Evolutionary conservation across 2,888 invertebrate genomes (phyloP), one percentile per base, ranked within the genome.

Genomic region (Scelioninae gen. 1): DNA sequence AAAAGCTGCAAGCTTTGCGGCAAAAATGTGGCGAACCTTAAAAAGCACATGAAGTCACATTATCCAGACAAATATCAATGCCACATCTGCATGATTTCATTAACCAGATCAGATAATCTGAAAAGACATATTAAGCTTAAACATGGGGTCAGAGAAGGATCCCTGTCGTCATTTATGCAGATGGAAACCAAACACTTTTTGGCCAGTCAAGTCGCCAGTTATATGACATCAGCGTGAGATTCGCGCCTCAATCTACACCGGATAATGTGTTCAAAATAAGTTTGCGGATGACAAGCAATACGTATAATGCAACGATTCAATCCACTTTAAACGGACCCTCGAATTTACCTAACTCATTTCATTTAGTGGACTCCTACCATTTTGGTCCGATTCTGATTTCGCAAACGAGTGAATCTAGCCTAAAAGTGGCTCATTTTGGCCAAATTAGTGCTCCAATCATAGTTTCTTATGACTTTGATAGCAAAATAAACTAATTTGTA

Each of bases 71-170:
- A 92, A 85, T 91, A 92, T 88, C 92, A 91, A 84, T 93, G 93
- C 87, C 93, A 93, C 68, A 92, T 93, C 86, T 93, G 93, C 88
- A 91, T 92, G 88, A 92, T 93, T 89, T 92, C 93, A 84, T 92
- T 93, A 81, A 93, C 93, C 83, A 91, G 93, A 86, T 93, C 93
- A 84, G 93, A 93, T 88, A 93, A 93, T 90, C 89, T 93, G 74
- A 93, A 93, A 90, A 92, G 93, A 87, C 93, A 93, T 85, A 93
- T 93, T 86, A 93, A 93, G 85, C 90, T 92, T 83, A 93, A 93
- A 87, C 93, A 93, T 86, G 92, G 92, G 51, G 88, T 91, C 83
- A 87, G 89, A 84, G 92, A 91, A 74, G 90, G 89, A 79, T 90
- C 90, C 72, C 85, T 90, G 84, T 88, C 91, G 82, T 88, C 91